phyloP scores from a whole-genome alignment of 2,888 invertebrate genomes.

The Elegia similella region DNA sequence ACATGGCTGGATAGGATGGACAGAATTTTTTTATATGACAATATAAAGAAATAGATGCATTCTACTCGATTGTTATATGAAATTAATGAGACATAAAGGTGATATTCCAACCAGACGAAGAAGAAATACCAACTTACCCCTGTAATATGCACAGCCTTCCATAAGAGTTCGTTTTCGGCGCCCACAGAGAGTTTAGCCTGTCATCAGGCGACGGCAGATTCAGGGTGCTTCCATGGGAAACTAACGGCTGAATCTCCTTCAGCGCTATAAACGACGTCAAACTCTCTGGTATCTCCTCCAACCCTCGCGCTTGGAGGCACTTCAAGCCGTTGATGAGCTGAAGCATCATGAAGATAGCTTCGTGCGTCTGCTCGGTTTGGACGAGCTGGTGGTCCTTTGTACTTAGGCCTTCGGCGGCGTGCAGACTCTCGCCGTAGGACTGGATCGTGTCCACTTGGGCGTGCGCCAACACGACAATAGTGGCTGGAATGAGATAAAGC shows the following conservation, averaged over 20 bases:
- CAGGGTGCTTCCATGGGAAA: slow-evolving; percentile 48
- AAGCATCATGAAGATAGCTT: slow-evolving; percentile 89
- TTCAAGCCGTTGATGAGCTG: slow-evolving; percentile 92
- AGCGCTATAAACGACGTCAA: slow-evolving; percentile 88
- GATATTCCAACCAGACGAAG: too few species aligned
- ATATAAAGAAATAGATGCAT: too few species aligned
- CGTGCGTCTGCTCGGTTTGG: slow-evolving; percentile 80
- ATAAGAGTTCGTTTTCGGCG: slow-evolving; percentile 73
- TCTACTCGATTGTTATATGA: too few species aligned
- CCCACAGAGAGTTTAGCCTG: slow-evolving; percentile 66
- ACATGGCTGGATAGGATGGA: too few species aligned
- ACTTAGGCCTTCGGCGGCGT: slow-evolving; percentile 72
- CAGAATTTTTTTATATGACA: too few species aligned
- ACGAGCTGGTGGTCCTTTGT: slow-evolving; percentile 66
- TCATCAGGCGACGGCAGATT: slow-evolving; percentile 61
- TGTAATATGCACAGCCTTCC: slow-evolving; percentile 88
- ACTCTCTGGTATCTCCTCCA: slow-evolving; percentile 88
- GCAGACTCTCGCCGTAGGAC: slow-evolving; percentile 84
- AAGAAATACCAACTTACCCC: slow-evolving; percentile 82
- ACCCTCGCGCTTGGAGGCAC: slow-evolving; percentile 90
- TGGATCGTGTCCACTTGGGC: slow-evolving; percentile 89
- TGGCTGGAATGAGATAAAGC: slow-evolving; percentile 77
- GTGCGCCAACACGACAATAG: slow-evolving; percentile 87
- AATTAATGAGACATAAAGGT: too few species aligned
- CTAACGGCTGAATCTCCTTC: slow-evolving; percentile 72